Evolutionary conservation across 2,888 invertebrate species (phyloP), one percentile per base, ranked within the genome.

Genomic region (Limnephilus lunatus): DNA sequence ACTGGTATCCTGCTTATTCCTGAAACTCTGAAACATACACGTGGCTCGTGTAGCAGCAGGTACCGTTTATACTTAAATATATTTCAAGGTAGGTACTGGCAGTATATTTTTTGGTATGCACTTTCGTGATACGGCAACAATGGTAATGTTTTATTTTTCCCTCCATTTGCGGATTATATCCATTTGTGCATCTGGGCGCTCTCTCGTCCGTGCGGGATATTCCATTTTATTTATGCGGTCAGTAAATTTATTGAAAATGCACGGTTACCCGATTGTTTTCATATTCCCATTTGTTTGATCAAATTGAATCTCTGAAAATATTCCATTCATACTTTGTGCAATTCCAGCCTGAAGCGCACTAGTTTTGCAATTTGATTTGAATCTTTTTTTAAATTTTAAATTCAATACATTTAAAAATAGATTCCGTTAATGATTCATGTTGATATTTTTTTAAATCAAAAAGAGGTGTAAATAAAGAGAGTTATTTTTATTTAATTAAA

Each of bases 81-180:
- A 19, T 83, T 83, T 39, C 35, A 35, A 9, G 25, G 35, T n/a
- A 83, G 19, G 83, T 39, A 35, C 35, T 19, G 83, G 83, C 35
- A 83, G 83, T 83, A 19, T 83, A 83, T 83, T 83, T 83, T 83
- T 83, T 83, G 19, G 83, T 32, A 83, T 83, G 83, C 83, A 83
- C 35, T 83, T 35, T 83, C 83, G 35, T 83, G 83, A 83, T 83
- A 83, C 83, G 19, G 87, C 87, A 87, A 87, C 87, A 87, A 31
- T 87, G 53, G 53, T 30, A 87, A 87, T 87, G 30, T 87, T 87
- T 87, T 35, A 35, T 89, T 48, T 89, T 89, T 89, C 88, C n/a
- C 68, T 35, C 88, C 80, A 89, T 89, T 89, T 89, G 88, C 80
- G 88, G 88, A 89, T 89, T 89, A 89, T 89, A 81, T 89, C 35